Conservation (phyloP, 2,888 invertebrate genomes). For the Pheosia tremula region DNA sequence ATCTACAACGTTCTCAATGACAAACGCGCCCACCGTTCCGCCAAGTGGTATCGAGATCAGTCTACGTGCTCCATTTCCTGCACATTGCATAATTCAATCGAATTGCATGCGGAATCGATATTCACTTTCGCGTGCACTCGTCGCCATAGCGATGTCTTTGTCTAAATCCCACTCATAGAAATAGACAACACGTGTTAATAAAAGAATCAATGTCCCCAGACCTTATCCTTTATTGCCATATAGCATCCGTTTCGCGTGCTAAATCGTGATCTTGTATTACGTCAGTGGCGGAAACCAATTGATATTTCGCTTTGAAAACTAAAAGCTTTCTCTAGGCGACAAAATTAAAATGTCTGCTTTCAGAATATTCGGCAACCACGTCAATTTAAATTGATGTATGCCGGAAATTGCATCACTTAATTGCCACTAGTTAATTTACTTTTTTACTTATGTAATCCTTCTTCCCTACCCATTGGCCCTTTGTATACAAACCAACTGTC, state of each 20-base stretch:
- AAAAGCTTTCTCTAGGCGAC: neutral
- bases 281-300: neutral
- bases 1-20: constrained; percentile 42
- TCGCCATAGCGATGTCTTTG: constrained; percentile 37
- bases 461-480: constrained; percentile 24
- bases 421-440: neutral
- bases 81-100: constrained; percentile 66
- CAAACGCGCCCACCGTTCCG: constrained; percentile 64
- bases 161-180: constrained; percentile 5
- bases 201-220: neutral
- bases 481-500: constrained; percentile 35
- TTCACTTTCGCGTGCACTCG: constrained; percentile 67
- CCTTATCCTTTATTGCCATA: neutral
- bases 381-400: neutral
- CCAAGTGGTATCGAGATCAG: constrained; percentile 60
- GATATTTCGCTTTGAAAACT: neutral
- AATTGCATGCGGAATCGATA: constrained; percentile 66
- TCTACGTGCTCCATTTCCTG: constrained; percentile 66
- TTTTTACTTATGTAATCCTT: neutral
- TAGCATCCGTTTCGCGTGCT: neutral
- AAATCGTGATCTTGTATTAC: neutral
- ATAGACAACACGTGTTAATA: neutral
- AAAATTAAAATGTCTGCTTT: neutral
- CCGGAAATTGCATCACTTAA: neutral
- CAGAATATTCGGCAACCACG: neutral